Percentiles rank a stretch among this genome's conserved stretches.
Evolutionary conservation across 2,113 vertebrate species (phyloP).

Genomic region (Vidua chalybeata): DNA sequence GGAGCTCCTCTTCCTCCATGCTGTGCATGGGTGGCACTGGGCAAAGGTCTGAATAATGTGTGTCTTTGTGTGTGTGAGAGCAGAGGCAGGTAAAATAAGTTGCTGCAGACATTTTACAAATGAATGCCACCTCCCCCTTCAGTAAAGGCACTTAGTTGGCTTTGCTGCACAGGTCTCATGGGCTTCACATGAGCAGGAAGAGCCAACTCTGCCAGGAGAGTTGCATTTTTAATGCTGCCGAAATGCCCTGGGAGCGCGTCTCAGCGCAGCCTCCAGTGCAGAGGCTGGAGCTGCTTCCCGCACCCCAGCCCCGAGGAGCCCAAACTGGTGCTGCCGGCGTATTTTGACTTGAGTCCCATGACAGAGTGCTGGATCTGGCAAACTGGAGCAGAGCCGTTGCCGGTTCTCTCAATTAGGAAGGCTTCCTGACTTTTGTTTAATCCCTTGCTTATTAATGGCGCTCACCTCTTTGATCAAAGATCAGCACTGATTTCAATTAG

Average conservation of each 20-base stretch:
- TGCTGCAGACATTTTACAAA: background rate
- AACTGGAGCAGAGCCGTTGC: background rate
- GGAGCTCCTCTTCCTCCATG: background rate
- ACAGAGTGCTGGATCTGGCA: background rate
- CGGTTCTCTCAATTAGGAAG: background rate
- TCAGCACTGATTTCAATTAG: conserved; percentile 45
- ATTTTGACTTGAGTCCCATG: background rate
- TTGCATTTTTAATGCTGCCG: background rate
- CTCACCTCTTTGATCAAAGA: conserved; percentile 47
- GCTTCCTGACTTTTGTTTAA: conserved; percentile 31
- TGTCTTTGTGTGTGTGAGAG: background rate
- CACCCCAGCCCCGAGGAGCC: background rate
- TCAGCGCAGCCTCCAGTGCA: background rate
- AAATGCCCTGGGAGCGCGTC: accelerated
- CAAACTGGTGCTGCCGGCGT: background rate
- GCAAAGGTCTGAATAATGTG: accelerated
- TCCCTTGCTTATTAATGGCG: background rate
- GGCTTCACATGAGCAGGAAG: background rate
- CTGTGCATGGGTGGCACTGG: accelerated
- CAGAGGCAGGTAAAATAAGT: background rate
- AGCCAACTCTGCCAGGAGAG: background rate
- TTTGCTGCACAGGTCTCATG: background rate
- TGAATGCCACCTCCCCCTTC: background rate
- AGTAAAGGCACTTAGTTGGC: background rate
- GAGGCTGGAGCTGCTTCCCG: background rate